Base-by-base conservation (phyloP, 2,888 invertebrate genomes). In the Sinopyrophorus schimmeli region DNA sequence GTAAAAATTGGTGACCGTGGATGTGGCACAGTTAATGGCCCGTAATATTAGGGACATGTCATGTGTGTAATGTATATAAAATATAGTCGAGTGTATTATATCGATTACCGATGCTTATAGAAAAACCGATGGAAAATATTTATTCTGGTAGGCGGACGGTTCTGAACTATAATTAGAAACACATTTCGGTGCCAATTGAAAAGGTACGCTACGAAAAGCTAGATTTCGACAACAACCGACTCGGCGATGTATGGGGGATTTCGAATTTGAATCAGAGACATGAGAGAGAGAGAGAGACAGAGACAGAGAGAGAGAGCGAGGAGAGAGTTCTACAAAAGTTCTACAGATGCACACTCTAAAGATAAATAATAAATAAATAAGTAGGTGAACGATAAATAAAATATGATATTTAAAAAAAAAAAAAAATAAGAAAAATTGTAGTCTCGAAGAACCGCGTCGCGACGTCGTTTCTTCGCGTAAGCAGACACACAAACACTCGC, bases 401-500 rank as follows among this genome's bases (percentile, higher is more conserved):
- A n/a, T n/a, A n/a, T n/a, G n/a, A n/a, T n/a, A n/a, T n/a, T n/a
- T n/a, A n/a, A n/a, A n/a, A n/a, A 27, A 27, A 27, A 27, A 27
- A n/a, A 7, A n/a, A 27, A 27, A 27, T 27, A 27, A 27, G 7
- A 14, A 27, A 11, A 14, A 3, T 14, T 9, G 11, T 14, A n/a
- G n/a, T n/a, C n/a, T n/a, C n/a, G n/a, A 27, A 18, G 44, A 39
- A 35, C 39, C 40, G 42, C 44, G 42, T 28, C 50, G 50, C 44
- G 47, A 27, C 47, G 52, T 34, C 41, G 51, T 42, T 47, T 47
- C 40, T 55, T 48, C 59, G 60, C 65, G 60, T 60, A 67, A 69
- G 69, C 69, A 70, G 63, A 65, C 68, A 69, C 66, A 64, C 67
- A 64, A 52, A 65, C 69, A 67, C 65, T 69, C 71, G 63, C 65